Base-by-base conservation (phyloP, 2,113 vertebrate genomes). In the Onychostruthus taczanowskii region DNA sequence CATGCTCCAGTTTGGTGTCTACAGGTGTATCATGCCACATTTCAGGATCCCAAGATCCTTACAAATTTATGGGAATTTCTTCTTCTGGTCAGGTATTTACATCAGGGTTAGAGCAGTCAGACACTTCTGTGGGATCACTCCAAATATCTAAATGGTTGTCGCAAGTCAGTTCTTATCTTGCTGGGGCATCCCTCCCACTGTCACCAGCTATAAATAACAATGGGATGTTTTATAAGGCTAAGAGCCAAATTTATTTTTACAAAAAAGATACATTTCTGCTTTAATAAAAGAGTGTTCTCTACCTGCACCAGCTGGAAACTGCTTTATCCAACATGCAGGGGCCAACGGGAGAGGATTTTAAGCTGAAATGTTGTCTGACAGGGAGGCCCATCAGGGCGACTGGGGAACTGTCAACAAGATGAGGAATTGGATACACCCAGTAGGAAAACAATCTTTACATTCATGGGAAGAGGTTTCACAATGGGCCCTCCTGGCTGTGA, bases 371-470 rank as follows among this genome's bases (percentile, higher is more conserved):
- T 44, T 84, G 67, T 74, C 56, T 69, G 72, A 84, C 37, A 78
- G 53, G 3, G 5, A 92, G 64, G 56, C 41, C 72, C 74, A 44
- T 18, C 69, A 68, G 75, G 69, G 73, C 61, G 49, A 53, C 6
- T 46, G n/a, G 37, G 76, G 47, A 94, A 39, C 76, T 75, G 80
- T 27, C 86, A 84, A 17, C 27, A 69, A 75, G 66, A 78, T 78
- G 83, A 96, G 56, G 66, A 76, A 92, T 2, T 76, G 86, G 90
- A 78, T 76, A 62, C 49, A 49, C 5, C 17, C 44, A 33, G 66
- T 11, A 67, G 1, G 15, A 90, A 81, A 94, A 94, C 83, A 95
- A 86, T 49, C 86, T 94, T 87, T 66, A 79, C 66, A 95, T 96
- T 96, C 90, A 94, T 50, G 53, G 68, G 37, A 80, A 61, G 69